Conservation (phyloP, 1,140 invertebrate species). For the Lutraria rhynchaena region DNA sequence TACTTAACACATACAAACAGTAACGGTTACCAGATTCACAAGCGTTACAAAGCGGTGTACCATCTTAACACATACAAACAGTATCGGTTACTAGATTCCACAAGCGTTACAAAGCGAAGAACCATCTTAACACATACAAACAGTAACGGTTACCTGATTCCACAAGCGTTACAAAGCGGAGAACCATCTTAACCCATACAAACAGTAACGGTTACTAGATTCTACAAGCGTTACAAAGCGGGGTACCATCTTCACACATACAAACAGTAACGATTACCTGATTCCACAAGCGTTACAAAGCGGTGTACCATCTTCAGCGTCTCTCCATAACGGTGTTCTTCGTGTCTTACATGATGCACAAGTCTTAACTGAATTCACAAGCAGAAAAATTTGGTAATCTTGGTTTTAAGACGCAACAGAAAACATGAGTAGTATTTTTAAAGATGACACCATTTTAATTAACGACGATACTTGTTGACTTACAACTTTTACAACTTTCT, state of each 20-base stretch:
- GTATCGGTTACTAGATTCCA: background rate
- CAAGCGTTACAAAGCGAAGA: too few relatives aligned
- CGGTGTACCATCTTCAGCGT: slow-evolving; percentile 82
- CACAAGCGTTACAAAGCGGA: background rate
- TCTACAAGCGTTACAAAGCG: background rate
- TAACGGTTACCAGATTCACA: background rate
- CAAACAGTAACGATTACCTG: slow-evolving; percentile 65
- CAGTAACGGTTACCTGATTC: background rate
- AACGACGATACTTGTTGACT: too few relatives aligned
- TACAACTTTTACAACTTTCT: too few relatives aligned
- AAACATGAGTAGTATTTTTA: too few relatives aligned
- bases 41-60: background rate
- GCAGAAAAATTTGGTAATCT: too few relatives aligned
- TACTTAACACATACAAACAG: too few relatives aligned
- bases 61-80: too few relatives aligned
- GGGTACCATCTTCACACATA: background rate
- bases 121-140: too few relatives aligned
- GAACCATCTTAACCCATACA: too few relatives aligned
- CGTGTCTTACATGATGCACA: slow-evolving; percentile 80
- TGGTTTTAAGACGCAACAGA: too few relatives aligned
- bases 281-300: slow-evolving; percentile 82
- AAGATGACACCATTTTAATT: too few relatives aligned
- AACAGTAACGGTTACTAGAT: background rate
- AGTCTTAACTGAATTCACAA: slow-evolving; percentile 75
- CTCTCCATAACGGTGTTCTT: slow-evolving; percentile 82